Conservation (phyloP, 2,113 vertebrate genomes). For the Podiceps cristatus region DNA sequence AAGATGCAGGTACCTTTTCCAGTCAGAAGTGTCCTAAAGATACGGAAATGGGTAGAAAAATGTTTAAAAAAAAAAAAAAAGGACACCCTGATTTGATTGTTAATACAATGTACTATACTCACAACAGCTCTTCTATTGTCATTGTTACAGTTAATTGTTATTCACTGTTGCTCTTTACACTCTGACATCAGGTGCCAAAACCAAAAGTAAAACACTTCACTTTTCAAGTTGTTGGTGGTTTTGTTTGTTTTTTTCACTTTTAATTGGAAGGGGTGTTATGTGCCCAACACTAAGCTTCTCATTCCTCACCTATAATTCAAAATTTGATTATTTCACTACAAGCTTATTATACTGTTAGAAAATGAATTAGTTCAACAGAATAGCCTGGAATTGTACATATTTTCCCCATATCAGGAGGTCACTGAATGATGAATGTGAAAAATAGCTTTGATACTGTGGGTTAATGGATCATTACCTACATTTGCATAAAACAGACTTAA, state of each 20-base stretch:
- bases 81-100: background rate
- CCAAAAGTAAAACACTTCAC: background rate
- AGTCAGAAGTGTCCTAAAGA: conserved; percentile 29
- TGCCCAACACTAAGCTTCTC: background rate
- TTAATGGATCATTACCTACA: background rate
- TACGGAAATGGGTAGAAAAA: background rate
- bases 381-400: background rate
- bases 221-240: background rate
- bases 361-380: background rate
- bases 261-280: background rate
- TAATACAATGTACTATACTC: background rate
- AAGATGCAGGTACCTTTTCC: conserved; percentile 55
- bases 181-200: background rate
- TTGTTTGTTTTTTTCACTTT: background rate
- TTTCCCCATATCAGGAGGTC: background rate
- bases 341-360: background rate
- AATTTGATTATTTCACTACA: background rate
- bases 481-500: background rate
- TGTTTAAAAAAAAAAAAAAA: background rate
- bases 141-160: background rate
- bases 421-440: background rate
- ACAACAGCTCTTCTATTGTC: background rate
- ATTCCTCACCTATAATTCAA: background rate
- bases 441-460: background rate
- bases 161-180: background rate